Base-by-base conservation (phyloP, 2,113 vertebrate species). In the Hemicordylus capensis region DNA sequence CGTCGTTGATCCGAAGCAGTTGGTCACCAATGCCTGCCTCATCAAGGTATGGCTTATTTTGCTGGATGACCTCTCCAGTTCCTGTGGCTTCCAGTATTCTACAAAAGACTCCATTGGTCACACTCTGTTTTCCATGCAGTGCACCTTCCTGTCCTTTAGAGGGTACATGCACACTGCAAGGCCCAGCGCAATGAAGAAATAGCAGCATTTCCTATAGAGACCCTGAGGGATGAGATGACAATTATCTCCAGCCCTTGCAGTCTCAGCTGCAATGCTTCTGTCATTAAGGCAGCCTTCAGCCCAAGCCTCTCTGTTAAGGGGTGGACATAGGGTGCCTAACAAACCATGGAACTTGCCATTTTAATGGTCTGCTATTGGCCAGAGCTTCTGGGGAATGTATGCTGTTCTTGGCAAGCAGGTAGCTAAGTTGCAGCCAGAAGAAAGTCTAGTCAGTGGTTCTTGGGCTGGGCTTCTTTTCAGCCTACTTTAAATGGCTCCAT, bases 1-100 rank as follows among this genome's bases (percentile, higher is more conserved):
- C 0, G 98, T 98, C 54, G 98, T 98, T 67, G 98, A 99, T 83
- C 98, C 98, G 11, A 99, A 99, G 85, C 98, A 99, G 95, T 95
- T 98, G 87, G 98, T 99, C 87, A 97, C 97, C 92, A 98, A 97
- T 0, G 97, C 98, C 31, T 98, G 98, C 80, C 98, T 99, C 85
- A 98, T 99, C 85, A 98, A 98, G 97, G 98, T 98, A 64, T 59
- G 66, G 14, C 26, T 48, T n/a, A n/a, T 6, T 58, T 19, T 34
- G 44, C 54, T 73, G 74, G 31, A n/a, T 39, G 46, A 39, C 26
- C 12, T 37, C 26, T 31, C 44, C 10, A 37, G 7, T 51, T 14
- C 1, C 24, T 72, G 64, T 10, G 42, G 28, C 64, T 69, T 2
- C 58, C 22, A 28, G 61, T 31, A 11, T 31, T n/a, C 10, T 67